Conservation (phyloP, 2,113 vertebrate species). For the Neodontobutis hainanensis region DNA sequence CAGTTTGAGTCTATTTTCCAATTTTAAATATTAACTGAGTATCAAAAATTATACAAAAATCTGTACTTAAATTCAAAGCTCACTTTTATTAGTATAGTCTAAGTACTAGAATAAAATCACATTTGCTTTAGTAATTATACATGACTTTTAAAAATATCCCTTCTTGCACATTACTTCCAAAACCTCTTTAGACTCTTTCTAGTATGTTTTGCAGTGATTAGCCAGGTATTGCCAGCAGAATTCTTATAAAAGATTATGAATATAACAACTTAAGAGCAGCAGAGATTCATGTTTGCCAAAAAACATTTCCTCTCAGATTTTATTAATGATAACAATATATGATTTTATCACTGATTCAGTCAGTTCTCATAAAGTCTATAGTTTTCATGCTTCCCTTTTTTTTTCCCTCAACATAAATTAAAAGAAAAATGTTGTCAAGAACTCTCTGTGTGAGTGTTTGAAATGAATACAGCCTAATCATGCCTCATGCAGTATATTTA, state of each 20-base stretch:
- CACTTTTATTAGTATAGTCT: not conserved
- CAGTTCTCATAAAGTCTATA: not conserved
- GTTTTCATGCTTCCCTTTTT: not conserved
- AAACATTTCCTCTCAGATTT: conserved; percentile 27
- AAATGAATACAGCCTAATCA: no score
- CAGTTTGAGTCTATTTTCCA: no score
- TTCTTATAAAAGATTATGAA: not conserved
- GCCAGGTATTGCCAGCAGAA: not conserved
- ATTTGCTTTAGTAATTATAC: not conserved
- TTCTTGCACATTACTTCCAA: conserved; percentile 14
- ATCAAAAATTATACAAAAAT: no score
- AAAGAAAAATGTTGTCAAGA: not conserved
- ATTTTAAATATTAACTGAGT: no score
- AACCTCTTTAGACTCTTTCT: not conserved
- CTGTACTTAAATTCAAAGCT: no score
- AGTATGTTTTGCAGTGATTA: not conserved
- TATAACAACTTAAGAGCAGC: not conserved
- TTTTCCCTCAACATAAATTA: not conserved
- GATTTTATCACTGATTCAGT: no score
- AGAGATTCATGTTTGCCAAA: conserved; percentile 27
- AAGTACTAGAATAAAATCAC: no score
- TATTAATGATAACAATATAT: no score
- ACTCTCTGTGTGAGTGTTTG: not conserved
- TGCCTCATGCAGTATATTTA: no score
- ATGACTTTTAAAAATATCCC: not conserved